Evolutionary conservation across 2,888 invertebrate genomes (phyloP), one percentile per base, ranked within the genome.

Genomic region (Chrysina gloriosa): DNA sequence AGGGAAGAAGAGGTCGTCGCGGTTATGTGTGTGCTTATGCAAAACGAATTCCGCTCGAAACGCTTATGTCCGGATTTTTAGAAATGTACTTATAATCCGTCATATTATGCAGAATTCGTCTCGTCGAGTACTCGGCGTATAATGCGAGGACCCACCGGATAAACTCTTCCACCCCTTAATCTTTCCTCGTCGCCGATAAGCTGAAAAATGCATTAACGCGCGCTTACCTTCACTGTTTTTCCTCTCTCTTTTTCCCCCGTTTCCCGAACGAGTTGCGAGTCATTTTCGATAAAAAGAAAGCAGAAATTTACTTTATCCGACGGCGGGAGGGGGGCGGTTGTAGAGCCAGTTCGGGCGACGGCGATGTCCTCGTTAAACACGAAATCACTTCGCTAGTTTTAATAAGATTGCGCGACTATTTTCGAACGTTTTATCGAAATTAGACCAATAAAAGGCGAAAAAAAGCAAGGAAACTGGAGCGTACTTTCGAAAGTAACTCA

Each of bases 71-170:
- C 76, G 76, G 77, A 77, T 78, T 79, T 79, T 79, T 77, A 71
- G 76, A 78, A 78, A 78, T 77, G 77, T 77, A 74, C 77, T 77
- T 77, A 77, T 78, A 79, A 79, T 78, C 78, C 77, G 76, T 78
- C 77, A 78, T 76, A 78, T 78, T 78, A 79, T 79, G 77, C 79
- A 76, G 42, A 61, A 61, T 14, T 61, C 58, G 29, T 42, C 58
- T 42, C 19, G 27, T 23, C 31, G 54, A 61, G 58, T 42, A 61
- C 58, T 45, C 16, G 27, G 14, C 25, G 16, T 39, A 56, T 56
- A 42, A 61, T 61, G 29, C 14, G 31, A 27, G 11, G 48, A 50
- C 4, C 21, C 21, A 3, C 9, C 4, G 2, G 19, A 9, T 9
- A 16, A 19, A 47, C 21, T 16, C 50, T 29, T 52, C 29, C 29